Conservation (phyloP, 2,113 vertebrate genomes). For the Andinoacara biseriatus region DNA sequence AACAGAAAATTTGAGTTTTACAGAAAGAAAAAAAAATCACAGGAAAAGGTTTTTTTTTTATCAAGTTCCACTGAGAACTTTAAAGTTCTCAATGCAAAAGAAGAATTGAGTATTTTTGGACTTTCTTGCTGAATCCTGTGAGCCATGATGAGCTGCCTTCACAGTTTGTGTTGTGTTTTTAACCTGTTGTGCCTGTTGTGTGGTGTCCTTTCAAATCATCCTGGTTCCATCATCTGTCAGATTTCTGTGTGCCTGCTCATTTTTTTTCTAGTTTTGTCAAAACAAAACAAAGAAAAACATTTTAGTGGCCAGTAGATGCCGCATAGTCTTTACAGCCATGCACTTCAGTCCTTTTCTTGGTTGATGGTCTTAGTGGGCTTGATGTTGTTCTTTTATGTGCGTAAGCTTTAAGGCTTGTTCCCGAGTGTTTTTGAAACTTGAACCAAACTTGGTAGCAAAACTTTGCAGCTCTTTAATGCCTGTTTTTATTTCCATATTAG, state of each 20-base stretch:
- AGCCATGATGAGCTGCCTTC: neutral
- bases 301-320: neutral
- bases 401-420: neutral
- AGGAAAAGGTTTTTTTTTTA: neutral
- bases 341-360: neutral
- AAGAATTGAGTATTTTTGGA: neutral
- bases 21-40: neutral
- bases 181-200: neutral
- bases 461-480: neutral
- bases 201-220: neutral
- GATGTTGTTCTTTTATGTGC: neutral
- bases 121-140: neutral
- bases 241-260: neutral
- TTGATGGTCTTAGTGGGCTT: neutral
- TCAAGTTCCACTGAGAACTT: neutral
- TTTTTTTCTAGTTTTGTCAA: fast-evolving
- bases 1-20: neutral
- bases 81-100: no score
- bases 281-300: neutral
- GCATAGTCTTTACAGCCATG: neutral
- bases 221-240: neutral
- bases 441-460: neutral
- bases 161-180: no score
- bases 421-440: neutral
- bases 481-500: neutral